A percentile compares a stretch with the other conserved stretches of the same genome.
These are phyloP conservation scores for Xerus rutilus DNA, from an alignment of 2,797 vertebrate species.

Conservation along the genomic window DNA sequence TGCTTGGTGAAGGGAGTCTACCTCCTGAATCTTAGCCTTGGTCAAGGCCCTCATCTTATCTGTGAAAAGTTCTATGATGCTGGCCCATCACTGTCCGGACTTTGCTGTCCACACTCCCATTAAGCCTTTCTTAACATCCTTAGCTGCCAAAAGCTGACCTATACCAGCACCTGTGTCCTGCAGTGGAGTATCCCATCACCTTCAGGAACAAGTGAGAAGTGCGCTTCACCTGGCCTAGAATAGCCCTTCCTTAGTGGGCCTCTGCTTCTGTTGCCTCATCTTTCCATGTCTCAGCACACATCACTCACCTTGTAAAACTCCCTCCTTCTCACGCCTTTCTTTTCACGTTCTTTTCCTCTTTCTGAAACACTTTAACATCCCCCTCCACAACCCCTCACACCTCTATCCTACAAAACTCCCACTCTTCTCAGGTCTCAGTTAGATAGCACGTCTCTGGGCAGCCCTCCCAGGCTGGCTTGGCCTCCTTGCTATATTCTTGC, in stretches of 20 bases:
- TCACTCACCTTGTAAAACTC: neutral
- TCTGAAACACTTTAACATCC: neutral
- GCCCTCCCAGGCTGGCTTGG: neutral
- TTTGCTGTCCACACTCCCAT: neutral
- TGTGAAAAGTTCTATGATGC: neutral
- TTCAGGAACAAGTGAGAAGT: neutral
- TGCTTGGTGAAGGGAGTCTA: neutral
- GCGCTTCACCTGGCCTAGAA: neutral
- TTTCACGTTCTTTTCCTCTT: neutral
- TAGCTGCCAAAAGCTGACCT: neutral
- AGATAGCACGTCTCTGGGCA: neutral
- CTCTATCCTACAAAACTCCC: neutral
- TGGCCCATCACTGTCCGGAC: neutral
- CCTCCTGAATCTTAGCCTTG: neutral
- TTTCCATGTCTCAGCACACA: neutral
- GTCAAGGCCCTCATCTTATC: neutral
- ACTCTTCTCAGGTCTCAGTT: neutral
- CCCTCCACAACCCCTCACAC: neutral
- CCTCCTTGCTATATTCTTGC: neutral
- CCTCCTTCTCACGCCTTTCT: neutral
- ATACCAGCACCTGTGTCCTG: neutral
- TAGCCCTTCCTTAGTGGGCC: neutral
- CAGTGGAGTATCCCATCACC: neutral
- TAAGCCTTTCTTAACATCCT: neutral
- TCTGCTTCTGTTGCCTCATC: neutral